Evolutionary conservation across 2,113 vertebrate species (phyloP), one percentile per base, ranked within the genome.

Genomic region (Spilogale gracilis): DNA sequence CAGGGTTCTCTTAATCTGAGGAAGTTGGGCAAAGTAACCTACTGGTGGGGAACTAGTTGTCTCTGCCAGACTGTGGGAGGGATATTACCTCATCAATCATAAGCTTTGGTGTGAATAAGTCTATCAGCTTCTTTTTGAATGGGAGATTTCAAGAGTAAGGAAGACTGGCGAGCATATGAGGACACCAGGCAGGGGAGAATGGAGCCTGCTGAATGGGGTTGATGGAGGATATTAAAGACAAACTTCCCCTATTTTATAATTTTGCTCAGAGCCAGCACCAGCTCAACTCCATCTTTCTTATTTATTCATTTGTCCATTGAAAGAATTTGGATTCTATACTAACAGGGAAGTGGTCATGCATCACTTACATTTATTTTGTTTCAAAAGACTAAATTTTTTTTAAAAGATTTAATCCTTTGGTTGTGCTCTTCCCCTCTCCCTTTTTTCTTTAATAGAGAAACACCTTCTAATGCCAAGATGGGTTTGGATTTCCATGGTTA

Each of bases 391-490:
- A 73, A 56, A 76, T 27, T 74, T 89, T 76, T 76, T 90, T 76
- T 1, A 56, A 58, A 82, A 88, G 7, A 56, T 71, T 32, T 58
- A 73, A 74, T 78, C 50, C 30, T 96, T 96, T 82, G n/a, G 14
- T 96, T 95, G 56, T 84, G 30, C 69, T 80, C 48, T 43, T 69
- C 80, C n/a, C 13, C n/a, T 32, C 81, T 52, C 74, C 13, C 23
- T n/a, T 79, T 48, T 65, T 17, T 81, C 52, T 96, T 96, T 48
- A 30, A 65, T 69, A 85, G 38, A 95, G 69, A 94, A 95, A 89
- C 8, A 71, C 25, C 6, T 63, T 94, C 21, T 74, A 60, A 52
- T 88, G 91, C 60, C 50, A 95, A 92, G 60, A 89, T 58, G n/a
- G 32, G 18, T 80, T 94, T 94, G 63, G 45, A 82, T 97, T 90